Base-by-base conservation (phyloP, 2,113 vertebrate species). In the Indicator maculatus region DNA sequence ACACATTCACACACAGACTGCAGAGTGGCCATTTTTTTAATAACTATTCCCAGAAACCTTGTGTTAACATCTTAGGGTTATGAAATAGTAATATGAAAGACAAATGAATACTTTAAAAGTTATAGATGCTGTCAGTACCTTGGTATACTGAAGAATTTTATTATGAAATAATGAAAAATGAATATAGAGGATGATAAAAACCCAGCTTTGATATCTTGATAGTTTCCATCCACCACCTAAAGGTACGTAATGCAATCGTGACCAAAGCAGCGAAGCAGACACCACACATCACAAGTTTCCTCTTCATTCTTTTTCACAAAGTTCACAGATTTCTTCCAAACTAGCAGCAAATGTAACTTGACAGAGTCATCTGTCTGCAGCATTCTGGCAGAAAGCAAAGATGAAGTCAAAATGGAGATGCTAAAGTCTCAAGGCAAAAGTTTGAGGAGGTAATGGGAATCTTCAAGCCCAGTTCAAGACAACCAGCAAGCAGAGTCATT, bases 31-130 rank as follows among this genome's bases (percentile, higher is more conserved):
- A 18, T 19, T 33, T 60, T 59, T 83, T 60, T 11, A 45, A 88
- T 55, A 73, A 61, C 63, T 38, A 56, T 61, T 59, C 21, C 53
- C 59, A 88, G 31, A 88, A 79, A 55, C 12, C 28, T 27, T 63
- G 26, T 79, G 55, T 45, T 83, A 79, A 33, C 72, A 41, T 80
- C 16, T 90, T 86, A 82, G n/a, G 53, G 66, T 79, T 77, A 67
- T 50, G 33, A 85, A 93, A 78, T 30, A 69, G 14, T 23, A 59
- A 84, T 50, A 80, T n/a, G 59, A 77, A 89, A 91, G 53, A 81
- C 41, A 81, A 88, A 89, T 61, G 27, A 8, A 58, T 16, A 63
- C 12, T 52, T 84, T 27, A 33, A 47, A 74, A 71, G 6, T 53
- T 71, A 26, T 15, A 47, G 59, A 31, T 63, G 41, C 45, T 44